Evolutionary conservation across 2,888 invertebrate species (phyloP), one percentile per base, ranked within the genome.

Genomic region (Noctua pronuba): DNA sequence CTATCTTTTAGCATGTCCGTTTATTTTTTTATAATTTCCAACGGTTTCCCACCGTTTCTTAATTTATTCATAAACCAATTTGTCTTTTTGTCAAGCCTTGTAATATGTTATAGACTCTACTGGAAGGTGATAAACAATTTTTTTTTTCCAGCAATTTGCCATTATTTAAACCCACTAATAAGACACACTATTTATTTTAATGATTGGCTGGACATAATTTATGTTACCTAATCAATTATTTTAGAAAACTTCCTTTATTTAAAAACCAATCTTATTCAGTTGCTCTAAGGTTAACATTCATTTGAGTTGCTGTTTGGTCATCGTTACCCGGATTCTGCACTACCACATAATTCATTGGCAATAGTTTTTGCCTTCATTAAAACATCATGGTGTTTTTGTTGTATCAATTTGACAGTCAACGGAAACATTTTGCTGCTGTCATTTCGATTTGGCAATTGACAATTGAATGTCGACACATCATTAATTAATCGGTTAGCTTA

Each of bases 321-420:
- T 82, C 71, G 79, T 85, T 76, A 88, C 86, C 88, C 87, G 88
- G 85, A 88, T 89, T 88, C 86, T 60, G 73, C 78, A n/a, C n/a
- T 81, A 44, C 77, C 77, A 83, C 77, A 87, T 83, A 89, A 87
- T 80, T 89, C 84, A 82, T 85, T 84, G 85, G 83, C 86, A 85
- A 87, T 73, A 69, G 80, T 84, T 89, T 89, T 90, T 90, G 88
- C 82, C 72, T 64, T 77, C 81, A 86, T 90, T 86, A 89, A 83
- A 86, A 79, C 81, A 86, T 86, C 85, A 85, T 87, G 84, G 77
- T 85, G 88, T 90, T 89, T 91, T 91, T 89, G 82, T 87, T 86
- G 80, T 78, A 67, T 73, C 83, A 75, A 85, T 84, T 85, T 89
- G 88, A 86, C 84, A 86, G 87, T 75, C 79, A 80, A 83, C 79